Evolutionary conservation across 2,797 vertebrate species (phyloP).

Genomic region (Phalloptychus januarius): DNA sequence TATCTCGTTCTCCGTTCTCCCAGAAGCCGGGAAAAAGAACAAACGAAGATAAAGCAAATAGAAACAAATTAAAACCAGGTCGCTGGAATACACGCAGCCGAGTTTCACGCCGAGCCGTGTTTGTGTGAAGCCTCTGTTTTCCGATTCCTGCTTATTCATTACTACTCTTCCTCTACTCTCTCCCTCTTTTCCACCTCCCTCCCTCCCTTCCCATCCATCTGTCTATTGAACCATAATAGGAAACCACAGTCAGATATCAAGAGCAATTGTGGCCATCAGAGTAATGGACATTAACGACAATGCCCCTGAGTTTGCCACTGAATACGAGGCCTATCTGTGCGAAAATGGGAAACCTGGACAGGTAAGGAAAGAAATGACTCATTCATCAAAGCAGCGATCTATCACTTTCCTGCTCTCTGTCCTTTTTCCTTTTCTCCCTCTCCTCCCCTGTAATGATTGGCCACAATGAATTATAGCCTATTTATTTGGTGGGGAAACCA

Average conservation of each 20-base stretch:
- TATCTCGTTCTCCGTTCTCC: slow-evolving; percentile 68
- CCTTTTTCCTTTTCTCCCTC: slow-evolving; percentile 31
- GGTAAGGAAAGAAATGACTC: slow-evolving; percentile 80
- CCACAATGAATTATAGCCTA: slow-evolving; percentile 77
- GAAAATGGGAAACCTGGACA: slow-evolving; percentile 98
- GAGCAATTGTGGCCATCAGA: slow-evolving; percentile 93
- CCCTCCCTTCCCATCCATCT: slow-evolving; percentile 11
- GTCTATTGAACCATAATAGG: slow-evolving; percentile 73
- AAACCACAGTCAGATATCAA: slow-evolving; percentile 97
- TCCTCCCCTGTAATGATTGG: slow-evolving; percentile 73
- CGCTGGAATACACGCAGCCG: slow-evolving; percentile 65
- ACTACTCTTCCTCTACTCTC: neutral
- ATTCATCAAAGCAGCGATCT: slow-evolving; percentile 64
- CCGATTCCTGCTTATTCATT: slow-evolving; percentile 22
- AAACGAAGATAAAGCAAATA: slow-evolving; percentile 68
- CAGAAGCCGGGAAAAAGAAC: slow-evolving; percentile 64
- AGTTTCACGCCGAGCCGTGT: slow-evolving; percentile 53
- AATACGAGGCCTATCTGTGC: slow-evolving; percentile 95
- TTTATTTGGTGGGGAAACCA: slow-evolving; percentile 74
- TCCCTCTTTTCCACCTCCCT: neutral
- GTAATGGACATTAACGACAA: slow-evolving; percentile 99
- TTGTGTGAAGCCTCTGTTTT: slow-evolving; percentile 28
- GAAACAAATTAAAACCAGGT: slow-evolving; percentile 77
- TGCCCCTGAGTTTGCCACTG: slow-evolving; percentile 93
- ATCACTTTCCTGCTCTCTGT: slow-evolving; percentile 46